Percentiles rank a stretch among this genome's conserved stretches.
phyloP scores from a whole-genome alignment of 2,888 invertebrate species.

The Busseola fusca region DNA sequence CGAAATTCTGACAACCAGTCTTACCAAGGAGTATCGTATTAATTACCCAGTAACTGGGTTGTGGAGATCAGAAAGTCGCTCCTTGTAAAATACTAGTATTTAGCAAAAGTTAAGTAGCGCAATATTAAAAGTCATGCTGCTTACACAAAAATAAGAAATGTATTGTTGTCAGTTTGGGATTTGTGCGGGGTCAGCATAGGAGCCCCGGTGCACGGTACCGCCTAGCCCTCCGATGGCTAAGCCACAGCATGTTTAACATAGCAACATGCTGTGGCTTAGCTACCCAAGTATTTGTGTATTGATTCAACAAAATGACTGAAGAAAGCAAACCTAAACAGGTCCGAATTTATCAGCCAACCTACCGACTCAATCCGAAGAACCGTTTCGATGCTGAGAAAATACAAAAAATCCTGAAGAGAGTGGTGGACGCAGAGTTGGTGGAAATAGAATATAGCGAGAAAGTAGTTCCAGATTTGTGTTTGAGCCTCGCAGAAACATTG shows the following conservation, averaged over 20 bases:
- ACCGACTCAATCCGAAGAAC: constrained; percentile 90
- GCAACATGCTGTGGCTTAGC: constrained; percentile 22
- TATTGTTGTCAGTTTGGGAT: too few relatives aligned
- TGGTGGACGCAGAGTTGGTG: constrained; percentile 89
- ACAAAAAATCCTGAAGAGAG: constrained; percentile 88
- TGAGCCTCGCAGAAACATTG: constrained; percentile 89
- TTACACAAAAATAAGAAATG: too few relatives aligned
- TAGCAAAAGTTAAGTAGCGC: too few relatives aligned
- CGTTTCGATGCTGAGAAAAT: constrained; percentile 90
- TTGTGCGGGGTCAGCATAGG: too few relatives aligned
- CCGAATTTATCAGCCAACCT: constrained; percentile 90
- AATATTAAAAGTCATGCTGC: not conserved
- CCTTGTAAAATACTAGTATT: too few relatives aligned
- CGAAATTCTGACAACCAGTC: too few relatives aligned
- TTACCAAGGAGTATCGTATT: too few relatives aligned
- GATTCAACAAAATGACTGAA: constrained; percentile 79
- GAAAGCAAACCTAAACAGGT: constrained; percentile 73
- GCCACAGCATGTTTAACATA: constrained; percentile 12
- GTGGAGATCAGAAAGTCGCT: too few relatives aligned
- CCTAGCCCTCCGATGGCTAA: too few relatives aligned
- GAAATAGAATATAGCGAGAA: constrained; percentile 90
- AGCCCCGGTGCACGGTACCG: too few relatives aligned
- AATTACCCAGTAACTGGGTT: too few relatives aligned
- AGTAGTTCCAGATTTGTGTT: constrained; percentile 87
- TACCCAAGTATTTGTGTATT: constrained; percentile 59